Conservation (phyloP, 1,140 invertebrate species). For the Drosophila nigromelanica region DNA sequence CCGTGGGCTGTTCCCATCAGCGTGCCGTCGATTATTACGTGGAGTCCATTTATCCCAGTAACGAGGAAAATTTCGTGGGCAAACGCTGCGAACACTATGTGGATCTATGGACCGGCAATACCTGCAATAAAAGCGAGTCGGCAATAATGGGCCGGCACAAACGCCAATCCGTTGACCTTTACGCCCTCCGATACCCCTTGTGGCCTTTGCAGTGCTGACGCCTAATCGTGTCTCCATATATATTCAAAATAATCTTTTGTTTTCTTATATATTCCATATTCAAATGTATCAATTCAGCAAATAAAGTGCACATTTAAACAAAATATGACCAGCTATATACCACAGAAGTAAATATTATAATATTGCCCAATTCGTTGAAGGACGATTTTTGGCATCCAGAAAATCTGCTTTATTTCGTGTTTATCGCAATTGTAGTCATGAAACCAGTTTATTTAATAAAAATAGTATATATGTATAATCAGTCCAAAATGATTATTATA, state of each 20-base stretch:
- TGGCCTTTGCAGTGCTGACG: conserved; percentile 15
- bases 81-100: conserved; percentile 51
- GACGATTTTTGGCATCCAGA: too few relatives aligned
- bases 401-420: too few relatives aligned
- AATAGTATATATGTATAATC: too few relatives aligned
- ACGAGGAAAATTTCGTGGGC: conserved; percentile 64
- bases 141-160: conserved; percentile 60
- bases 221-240: neutral
- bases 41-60: conserved; percentile 85
- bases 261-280: neutral
- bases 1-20: conserved; percentile 87
- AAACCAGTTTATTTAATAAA: too few relatives aligned
- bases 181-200: conserved; percentile 29
- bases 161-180: conserved; percentile 20
- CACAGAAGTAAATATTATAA: too few relatives aligned
- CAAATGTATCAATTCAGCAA: neutral
- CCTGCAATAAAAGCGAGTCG: neutral
- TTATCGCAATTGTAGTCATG: too few relatives aligned
- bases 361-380: too few relatives aligned
- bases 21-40: conserved; percentile 87
- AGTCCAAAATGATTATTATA: too few relatives aligned
- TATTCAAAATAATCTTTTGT: neutral
- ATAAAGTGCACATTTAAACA: neutral
- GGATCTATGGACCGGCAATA: conserved; percentile 15
- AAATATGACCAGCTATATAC: too few relatives aligned